Base-by-base conservation (phyloP, 2,888 invertebrate genomes). In the Chromoteleia sp. region DNA sequence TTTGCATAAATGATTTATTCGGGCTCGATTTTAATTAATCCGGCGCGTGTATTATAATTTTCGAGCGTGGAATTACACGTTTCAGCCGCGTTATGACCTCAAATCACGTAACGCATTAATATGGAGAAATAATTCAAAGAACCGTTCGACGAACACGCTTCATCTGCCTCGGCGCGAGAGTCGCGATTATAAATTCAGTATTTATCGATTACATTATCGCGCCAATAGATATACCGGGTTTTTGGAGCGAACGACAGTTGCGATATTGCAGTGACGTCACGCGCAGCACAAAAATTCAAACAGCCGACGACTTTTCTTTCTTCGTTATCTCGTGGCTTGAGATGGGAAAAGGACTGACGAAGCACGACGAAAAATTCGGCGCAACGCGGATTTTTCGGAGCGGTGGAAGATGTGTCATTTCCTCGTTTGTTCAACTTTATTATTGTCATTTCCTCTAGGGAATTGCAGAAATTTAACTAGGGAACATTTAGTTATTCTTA, bases 91-190 rank as follows among this genome's bases (percentile, higher is more conserved):
- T 21, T 56, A 65, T 63, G 74, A 74, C 74, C 74, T 74, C 56
- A 74, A 74, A 74, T 74, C 74, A 74, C 65, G 65, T 63, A 63
- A 74, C 63, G 45, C 56, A 74, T 74, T 74, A 63, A 74, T 56
- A 74, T 45, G 56, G 45, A 74, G 63, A 65, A 65, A 74, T 74
- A 74, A 74, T 74, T 74, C 63, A 74, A 74, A 74, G 74, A 74
- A 74, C 74, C 74, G 74, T 74, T 74, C 63, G 63, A 29, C 56
- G 56, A 56, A 65, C 74, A 65, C 63, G 74, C 63, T 74, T 73
- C 63, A 65, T 65, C 56, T 74, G 73, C 54, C 25, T 14, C 30
- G 50, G 17, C 33, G 54, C 33, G 41, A 63, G 63, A 21, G 25
- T 17, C 61, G 59, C 43, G 36, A 74, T 63, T 63, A 74, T 74